Percentiles rank a stretch among this genome's conserved stretches.
These are phyloP conservation scores for Dinomys branickii DNA, from an alignment of 2,113 vertebrate genomes.

Conservation along the genomic window DNA sequence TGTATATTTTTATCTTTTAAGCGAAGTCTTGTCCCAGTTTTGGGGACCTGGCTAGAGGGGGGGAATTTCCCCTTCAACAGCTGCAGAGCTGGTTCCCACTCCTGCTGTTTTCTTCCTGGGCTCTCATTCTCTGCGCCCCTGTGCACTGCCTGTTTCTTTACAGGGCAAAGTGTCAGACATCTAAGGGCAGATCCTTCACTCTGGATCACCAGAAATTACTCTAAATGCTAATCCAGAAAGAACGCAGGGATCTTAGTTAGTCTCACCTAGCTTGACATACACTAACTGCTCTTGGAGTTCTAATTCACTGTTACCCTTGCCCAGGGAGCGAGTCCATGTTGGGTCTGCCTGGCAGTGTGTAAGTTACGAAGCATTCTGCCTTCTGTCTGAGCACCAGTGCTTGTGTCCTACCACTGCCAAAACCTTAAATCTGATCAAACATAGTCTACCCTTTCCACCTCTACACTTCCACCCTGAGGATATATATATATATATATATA, in stretches of 20 bases:
- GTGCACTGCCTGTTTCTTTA: not conserved
- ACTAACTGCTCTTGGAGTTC: not conserved
- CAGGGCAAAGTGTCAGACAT: not conserved
- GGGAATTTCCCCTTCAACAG: not conserved
- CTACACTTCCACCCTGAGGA: not conserved
- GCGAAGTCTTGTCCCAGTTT: not conserved
- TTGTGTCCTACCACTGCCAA: not conserved
- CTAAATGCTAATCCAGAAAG: not conserved
- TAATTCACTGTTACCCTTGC: not conserved
- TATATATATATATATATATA: no score
- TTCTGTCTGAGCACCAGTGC: not conserved
- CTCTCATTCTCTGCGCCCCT: not conserved
- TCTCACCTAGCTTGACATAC: not conserved
- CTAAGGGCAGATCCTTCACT: not conserved
- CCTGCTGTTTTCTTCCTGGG: not conserved
- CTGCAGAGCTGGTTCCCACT: not conserved
- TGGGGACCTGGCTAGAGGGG: not conserved
- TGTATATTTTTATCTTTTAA: not conserved
- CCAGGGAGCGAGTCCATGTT: fast-evolving
- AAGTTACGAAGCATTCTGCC: not conserved
- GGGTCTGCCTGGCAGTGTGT: no score
- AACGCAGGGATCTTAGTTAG: not conserved
- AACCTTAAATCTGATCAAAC: not conserved
- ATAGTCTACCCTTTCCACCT: not conserved
- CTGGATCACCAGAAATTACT: not conserved